Percentiles rank a stretch among this genome's conserved stretches.
phyloP scores from a whole-genome alignment of 2,113 vertebrate species.

The Syngnathus scovelli region DNA sequence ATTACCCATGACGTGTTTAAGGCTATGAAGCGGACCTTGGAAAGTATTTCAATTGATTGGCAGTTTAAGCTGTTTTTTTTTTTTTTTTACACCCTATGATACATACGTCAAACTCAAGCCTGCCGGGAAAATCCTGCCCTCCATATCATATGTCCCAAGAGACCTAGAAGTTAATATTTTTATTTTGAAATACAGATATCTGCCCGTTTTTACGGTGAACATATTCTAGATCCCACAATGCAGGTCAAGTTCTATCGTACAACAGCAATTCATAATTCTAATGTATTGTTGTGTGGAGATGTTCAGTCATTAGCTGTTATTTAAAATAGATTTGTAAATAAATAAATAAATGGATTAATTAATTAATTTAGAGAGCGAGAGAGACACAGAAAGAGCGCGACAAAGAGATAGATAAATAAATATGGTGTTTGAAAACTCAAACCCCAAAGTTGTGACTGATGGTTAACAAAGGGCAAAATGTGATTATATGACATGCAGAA shows the following conservation, averaged over 20 bases:
- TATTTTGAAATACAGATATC: background rate
- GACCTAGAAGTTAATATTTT: background rate
- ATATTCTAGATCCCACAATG: background rate
- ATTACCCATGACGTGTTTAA: slow-evolving; percentile 34
- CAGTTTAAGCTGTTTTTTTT: slow-evolving; percentile 10
- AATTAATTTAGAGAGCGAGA: too few relatives aligned
- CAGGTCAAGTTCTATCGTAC: background rate
- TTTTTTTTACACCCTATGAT: background rate
- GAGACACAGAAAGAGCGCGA: too few relatives aligned
- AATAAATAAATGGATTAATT: too few relatives aligned
- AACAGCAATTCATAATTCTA: background rate
- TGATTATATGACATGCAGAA: background rate
- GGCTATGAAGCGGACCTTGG: slow-evolving; percentile 29
- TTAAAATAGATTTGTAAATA: background rate
- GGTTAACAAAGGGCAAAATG: background rate
- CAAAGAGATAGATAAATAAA: background rate
- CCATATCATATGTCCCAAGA: background rate
- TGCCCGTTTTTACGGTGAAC: background rate
- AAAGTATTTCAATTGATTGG: slow-evolving; percentile 26
- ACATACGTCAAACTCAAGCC: background rate
- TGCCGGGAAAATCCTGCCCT: background rate
- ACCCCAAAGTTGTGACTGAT: slow-evolving; percentile 1
- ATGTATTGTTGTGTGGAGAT: background rate
- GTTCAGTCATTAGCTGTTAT: background rate
- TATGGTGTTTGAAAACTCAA: slow-evolving; percentile 1